These are phyloP conservation scores for Pipistrellus kuhlii DNA, from an alignment of 2,797 vertebrate species.

Conservation along the genomic window DNA sequence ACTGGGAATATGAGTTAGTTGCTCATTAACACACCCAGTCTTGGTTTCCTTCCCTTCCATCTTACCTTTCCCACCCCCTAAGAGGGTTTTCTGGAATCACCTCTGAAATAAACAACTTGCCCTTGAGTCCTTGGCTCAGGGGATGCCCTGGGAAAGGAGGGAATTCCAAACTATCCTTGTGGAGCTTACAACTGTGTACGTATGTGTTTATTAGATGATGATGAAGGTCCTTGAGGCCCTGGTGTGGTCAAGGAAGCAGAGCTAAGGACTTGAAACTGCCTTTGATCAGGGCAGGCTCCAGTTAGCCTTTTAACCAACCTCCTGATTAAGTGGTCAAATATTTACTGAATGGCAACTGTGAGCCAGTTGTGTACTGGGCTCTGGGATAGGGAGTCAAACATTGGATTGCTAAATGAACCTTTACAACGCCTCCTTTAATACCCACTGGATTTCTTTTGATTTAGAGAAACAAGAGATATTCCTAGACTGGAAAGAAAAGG, in stretches of 20 bases:
- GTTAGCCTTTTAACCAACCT: constrained; percentile 1
- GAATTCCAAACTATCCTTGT: neutral
- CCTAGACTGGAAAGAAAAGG: neutral
- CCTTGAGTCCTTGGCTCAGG: neutral
- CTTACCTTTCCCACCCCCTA: neutral
- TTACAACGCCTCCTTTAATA: neutral
- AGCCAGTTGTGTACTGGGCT: neutral
- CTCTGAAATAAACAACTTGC: neutral
- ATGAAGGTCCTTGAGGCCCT: neutral
- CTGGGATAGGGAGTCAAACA: neutral
- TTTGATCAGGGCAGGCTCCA: neutral
- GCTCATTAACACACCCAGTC: neutral
- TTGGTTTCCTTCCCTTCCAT: neutral
- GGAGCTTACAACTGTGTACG: neutral
- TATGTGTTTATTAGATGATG: neutral
- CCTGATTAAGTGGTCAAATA: constrained; percentile 45
- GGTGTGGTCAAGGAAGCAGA: neutral
- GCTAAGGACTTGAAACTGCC: neutral
- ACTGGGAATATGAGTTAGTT: neutral
- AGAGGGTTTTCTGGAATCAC: neutral
- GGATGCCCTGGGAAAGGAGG: neutral
- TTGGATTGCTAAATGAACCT: neutral
- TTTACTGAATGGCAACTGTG: neutral
- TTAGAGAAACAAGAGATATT: neutral
- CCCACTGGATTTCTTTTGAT: neutral